Evolutionary conservation across 2,888 invertebrate species (phyloP).

Genomic region (Thysanoteuthis rhombus): DNA sequence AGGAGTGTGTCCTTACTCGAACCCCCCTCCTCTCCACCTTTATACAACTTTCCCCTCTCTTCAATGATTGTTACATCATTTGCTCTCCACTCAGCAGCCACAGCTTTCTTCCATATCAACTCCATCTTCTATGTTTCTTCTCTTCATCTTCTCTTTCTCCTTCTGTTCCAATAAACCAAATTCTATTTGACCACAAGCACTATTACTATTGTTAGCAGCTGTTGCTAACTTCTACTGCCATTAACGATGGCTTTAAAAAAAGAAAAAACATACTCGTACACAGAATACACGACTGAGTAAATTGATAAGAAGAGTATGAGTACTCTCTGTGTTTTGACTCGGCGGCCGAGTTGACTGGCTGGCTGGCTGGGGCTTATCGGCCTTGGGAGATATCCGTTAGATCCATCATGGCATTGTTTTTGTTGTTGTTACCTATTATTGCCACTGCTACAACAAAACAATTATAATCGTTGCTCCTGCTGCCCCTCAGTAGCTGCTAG

Average conservation of each 20-base stretch:
- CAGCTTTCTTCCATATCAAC: neutral
- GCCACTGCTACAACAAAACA: neutral
- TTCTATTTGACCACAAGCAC: neutral
- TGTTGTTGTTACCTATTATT: neutral
- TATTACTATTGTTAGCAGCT: neutral
- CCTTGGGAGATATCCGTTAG: slow-evolving; percentile 12
- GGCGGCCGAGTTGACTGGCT: neutral
- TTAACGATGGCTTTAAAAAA: neutral
- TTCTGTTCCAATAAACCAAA: neutral
- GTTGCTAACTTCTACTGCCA: neutral
- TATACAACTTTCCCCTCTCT: neutral
- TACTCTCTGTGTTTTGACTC: neutral
- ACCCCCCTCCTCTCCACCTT: neutral
- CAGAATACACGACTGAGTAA: no score
- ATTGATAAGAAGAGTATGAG: no score
- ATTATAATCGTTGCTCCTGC: neutral
- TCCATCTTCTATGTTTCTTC: neutral
- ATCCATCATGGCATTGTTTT: neutral
- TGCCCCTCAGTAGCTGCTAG: neutral
- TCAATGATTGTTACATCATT: neutral
- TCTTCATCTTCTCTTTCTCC: neutral
- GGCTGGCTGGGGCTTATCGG: no score
- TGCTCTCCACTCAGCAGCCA: neutral
- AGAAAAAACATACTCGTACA: neutral
- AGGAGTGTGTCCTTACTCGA: neutral